A percentile compares a stretch with the other conserved stretches of the same genome.
phyloP scores from a whole-genome alignment of 2,797 vertebrate genomes.

The Megalops cyprinoides region DNA sequence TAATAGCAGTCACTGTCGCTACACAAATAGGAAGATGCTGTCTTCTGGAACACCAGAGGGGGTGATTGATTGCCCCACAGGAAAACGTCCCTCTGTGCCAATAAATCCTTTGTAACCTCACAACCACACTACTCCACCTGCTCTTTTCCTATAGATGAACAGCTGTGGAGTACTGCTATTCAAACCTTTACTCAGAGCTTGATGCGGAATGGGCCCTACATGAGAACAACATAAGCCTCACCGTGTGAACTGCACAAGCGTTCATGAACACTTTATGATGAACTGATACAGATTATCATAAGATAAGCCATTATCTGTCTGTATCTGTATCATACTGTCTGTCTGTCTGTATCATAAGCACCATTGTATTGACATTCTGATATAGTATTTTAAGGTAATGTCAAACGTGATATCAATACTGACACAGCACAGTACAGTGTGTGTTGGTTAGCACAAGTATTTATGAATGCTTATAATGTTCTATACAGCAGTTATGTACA shows the following conservation, averaged over 20 bases:
- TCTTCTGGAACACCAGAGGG: not conserved
- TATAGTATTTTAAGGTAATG: not conserved
- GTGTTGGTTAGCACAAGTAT: not conserved
- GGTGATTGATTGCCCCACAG: not conserved
- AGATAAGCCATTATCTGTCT: too few relatives aligned
- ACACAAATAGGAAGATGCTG: not conserved
- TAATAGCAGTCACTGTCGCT: not conserved
- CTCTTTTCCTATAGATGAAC: not conserved
- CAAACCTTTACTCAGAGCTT: not conserved
- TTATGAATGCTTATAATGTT: not conserved
- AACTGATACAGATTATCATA: not conserved
- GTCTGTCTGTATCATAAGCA: not conserved
- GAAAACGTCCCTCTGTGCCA: not conserved
- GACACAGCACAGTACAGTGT: not conserved
- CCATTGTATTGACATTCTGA: not conserved
- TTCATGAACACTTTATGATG: not conserved
- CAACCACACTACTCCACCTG: not conserved
- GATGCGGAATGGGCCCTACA: not conserved
- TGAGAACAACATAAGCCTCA: not conserved
- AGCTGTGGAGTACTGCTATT: not conserved
- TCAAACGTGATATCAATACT: not conserved
- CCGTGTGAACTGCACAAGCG: not conserved
- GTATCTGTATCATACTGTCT: too few relatives aligned
- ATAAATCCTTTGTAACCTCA: not conserved
- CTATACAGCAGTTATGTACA: not conserved